Percentiles rank a stretch among this genome's conserved stretches.
Conservation (phyloP, 2,888 invertebrate genomes). For the Chymomyza fuscimana region DNA sequence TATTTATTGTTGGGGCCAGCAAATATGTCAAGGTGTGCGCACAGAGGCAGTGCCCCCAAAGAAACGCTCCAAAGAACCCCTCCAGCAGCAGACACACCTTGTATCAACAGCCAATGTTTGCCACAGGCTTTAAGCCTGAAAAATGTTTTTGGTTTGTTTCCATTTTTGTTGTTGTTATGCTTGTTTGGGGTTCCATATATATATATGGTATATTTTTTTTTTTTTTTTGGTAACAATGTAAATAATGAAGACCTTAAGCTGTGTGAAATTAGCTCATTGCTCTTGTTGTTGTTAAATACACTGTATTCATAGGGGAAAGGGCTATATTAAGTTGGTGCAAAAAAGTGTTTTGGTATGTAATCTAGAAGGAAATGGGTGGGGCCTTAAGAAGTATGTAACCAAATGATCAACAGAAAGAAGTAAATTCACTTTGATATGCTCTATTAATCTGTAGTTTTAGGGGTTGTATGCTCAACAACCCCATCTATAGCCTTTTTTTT, state of each 20-base stretch:
- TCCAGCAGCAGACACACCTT: background rate
- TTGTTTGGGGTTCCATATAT: background rate
- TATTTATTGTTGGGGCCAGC: conserved; percentile 64
- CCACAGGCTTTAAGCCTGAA: conserved; percentile 57
- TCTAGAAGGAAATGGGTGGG: too few relatives aligned
- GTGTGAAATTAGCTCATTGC: conserved; percentile 60
- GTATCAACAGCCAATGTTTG: background rate
- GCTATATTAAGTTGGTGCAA: too few relatives aligned
- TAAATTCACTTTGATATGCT: too few relatives aligned
- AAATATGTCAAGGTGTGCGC: conserved; percentile 67
- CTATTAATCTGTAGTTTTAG: too few relatives aligned
- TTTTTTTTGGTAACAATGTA: conserved; percentile 62
- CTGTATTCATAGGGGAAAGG: too few relatives aligned
- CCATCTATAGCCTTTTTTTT: too few relatives aligned
- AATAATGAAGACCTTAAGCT: conserved; percentile 75
- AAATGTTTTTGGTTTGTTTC: conserved; percentile 49
- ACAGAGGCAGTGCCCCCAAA: conserved; percentile 30
- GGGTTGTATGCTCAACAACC: too few relatives aligned
- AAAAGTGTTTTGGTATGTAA: too few relatives aligned
- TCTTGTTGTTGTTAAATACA: conserved; percentile 10
- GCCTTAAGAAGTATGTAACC: too few relatives aligned
- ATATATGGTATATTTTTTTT: conserved; percentile 44
- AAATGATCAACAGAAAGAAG: too few relatives aligned
- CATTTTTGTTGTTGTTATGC: background rate
- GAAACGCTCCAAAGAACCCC: background rate